Evolutionary conservation across 2,113 vertebrate genomes (phyloP), one percentile per base, ranked within the genome.

Genomic region (Halichoerus grypus): DNA sequence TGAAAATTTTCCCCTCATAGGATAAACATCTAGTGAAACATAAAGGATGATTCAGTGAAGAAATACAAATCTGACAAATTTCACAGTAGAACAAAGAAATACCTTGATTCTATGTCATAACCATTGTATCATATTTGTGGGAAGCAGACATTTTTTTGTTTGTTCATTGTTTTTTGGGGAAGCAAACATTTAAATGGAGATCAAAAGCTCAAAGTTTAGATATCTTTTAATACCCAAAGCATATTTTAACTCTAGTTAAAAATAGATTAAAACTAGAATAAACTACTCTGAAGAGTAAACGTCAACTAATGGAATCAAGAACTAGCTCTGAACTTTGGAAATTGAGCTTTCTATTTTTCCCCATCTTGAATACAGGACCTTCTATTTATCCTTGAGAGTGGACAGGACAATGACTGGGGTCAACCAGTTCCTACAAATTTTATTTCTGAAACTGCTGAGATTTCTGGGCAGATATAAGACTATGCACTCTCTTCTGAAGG

Each of bases 51-150:
- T 61, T 65, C 7, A 90, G 7, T 22, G 36, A 79, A 88, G 14
- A 97, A 81, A 97, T 88, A 82, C 22, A 88, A 33, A 91, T 31
- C 39, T 79, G 21, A 13, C 39, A 33, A 24, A 65, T 81, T 93
- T 65, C 26, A 83, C 0, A 65, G 22, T 33, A 80, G 24, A 92
- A 90, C 65, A 55, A 94, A 85, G 31, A 82, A 95, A 49, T 49
- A 93, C 2, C 24, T 36, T n/a, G 2, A 61, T 72, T 93, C 3
- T 53, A 28, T 13, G 7, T 57, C 11, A 85, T 57, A 69, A 53
- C 12, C n/a, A 82, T 77, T 53, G 16, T 19, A 42, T 72, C 16
- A 65, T 24, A 22, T 67, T 21, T 51, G 46, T 67, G 63, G 15
- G 15, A 72, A 77, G 4, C 49, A 67, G 80, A 61, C 11, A 65